Evolutionary conservation across 2,797 vertebrate species (phyloP).

Genomic region (Mionectes olivaceus): DNA sequence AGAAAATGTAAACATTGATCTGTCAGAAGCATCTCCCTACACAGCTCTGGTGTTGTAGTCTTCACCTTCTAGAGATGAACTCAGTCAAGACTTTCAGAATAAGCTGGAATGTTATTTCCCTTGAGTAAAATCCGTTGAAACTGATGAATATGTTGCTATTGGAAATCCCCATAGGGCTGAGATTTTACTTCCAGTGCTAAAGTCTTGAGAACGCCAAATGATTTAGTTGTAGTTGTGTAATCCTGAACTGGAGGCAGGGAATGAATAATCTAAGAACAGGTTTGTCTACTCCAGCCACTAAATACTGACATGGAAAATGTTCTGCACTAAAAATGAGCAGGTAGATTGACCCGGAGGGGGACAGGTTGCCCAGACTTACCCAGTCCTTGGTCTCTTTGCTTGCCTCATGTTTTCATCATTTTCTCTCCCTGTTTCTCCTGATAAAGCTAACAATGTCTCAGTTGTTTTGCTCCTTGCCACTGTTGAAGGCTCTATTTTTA

Average conservation of each 20-base stretch:
- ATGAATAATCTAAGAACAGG: conserved; percentile 1
- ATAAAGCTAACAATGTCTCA: conserved; percentile 46
- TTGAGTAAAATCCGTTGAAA: not conserved
- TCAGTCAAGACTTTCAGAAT: not conserved
- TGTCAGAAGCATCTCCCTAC: not conserved
- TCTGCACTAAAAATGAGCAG: not conserved
- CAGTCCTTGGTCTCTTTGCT: not conserved
- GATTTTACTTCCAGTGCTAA: not conserved
- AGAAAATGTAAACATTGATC: not conserved
- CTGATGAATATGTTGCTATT: not conserved
- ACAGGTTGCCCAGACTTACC: not conserved
- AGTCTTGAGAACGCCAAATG: not conserved
- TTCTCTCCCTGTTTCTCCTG: conserved; percentile 5
- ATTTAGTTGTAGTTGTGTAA: not conserved
- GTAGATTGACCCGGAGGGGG: not conserved
- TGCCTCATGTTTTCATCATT: conserved; percentile 38
- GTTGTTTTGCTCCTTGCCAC: conserved; percentile 42
- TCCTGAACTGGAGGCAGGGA: not conserved
- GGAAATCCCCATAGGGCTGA: not conserved
- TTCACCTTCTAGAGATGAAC: not conserved
- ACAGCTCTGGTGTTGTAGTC: not conserved
- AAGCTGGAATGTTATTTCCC: not conserved
- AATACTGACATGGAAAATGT: not conserved
- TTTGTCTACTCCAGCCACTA: not conserved
- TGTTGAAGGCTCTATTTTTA: conserved; percentile 57